Base-by-base conservation (phyloP, 2,888 invertebrate species). In the Acheta domesticus region DNA sequence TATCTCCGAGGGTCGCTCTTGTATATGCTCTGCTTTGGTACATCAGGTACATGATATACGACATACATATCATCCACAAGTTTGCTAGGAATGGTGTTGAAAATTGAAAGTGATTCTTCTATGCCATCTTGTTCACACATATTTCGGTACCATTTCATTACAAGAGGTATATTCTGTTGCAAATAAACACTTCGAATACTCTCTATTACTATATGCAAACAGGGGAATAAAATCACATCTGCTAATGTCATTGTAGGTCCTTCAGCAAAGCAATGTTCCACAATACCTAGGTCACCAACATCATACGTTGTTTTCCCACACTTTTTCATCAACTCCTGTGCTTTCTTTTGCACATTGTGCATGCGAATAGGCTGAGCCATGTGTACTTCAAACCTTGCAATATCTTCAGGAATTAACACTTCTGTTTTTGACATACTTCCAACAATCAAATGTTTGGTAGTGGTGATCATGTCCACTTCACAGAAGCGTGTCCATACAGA, bases 401-500 rank as follows among this genome's bases (percentile, higher is more conserved):
- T 86, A 84, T 92, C 91, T n/a, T 87, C 86, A 0, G 96, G 95
- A 79, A 96, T 84, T 79, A 85, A 85, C 16, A 86, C 85, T 2
- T 83, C 82, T 82, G 86, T 84, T 75, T 84, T 80, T 48, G 86
- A 80, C 62, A 82, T 83, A 21, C 83, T 83, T 21, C 50, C 77
- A 36, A 74, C 83, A 23, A 89, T 83, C 77, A 90, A 83, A n/a
- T 87, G 84, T 81, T 89, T 89, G 0, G 93, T 87, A 1, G 92
- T 90, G 79, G 87, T 86, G 16, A 94, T 89, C 75, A 96, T 88
- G 85, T 96, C 94, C 20, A 89, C 89, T 89, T 97, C 97, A 88
- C 97, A 97, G 86, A 96, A 96, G 84, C 93, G 93, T 0, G 97
- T 97, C 97, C 96, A 97, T 74, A 94, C 89, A 12, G 96, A 96